Base-by-base conservation (phyloP, 2,888 invertebrate genomes). In the Rhaphigaster nebulosa region DNA sequence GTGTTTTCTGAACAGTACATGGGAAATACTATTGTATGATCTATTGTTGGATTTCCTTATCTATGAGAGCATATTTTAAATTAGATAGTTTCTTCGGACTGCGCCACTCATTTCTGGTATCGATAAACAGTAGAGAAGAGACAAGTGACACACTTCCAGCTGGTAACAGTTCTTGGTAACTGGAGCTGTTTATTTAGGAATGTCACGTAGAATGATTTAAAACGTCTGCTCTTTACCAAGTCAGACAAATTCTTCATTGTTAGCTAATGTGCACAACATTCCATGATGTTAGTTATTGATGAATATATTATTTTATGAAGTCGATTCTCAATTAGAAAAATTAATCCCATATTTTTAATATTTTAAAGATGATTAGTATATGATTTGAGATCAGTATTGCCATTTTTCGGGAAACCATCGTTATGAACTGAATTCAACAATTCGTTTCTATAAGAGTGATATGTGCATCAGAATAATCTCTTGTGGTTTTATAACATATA, bases 1-100 rank as follows among this genome's bases (percentile, higher is more conserved):
- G 3, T 18, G 29, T 29, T 5, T n/a, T 10, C 15, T 15, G 29
- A 15, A 65, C 15, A 29, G 10, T 29, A 65, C 65, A 65, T 29
- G 29, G 65, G 65, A 65, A 65, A 65, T 29, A 65, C 29, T 65
- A 65, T 18, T 29, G n/a, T 10, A 10, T 60, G n/a, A 60, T n/a
- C 60, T 6, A 60, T 60, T 26, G 2, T 29, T 18, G 29, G 13
- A 3, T 65, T 65, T 29, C 65, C 65, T 65, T 29, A 29, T 65
- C 29, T 65, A 65, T 65, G 65, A 65, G 65, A 65, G 65, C 65
- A 65, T 65, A 65, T 65, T 29, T 65, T 65, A 65, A 65, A 65
- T 65, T 29, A 29, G 29, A 65, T n/a, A 13, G 15, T 65, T 65
- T 65, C 65, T 65, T 29, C 29, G 65, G 65, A 65, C 15, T 6